A percentile compares a stretch with the other conserved stretches of the same genome.
Conservation (phyloP, 2,113 vertebrate species). For the Eptesicus fuscus region DNA sequence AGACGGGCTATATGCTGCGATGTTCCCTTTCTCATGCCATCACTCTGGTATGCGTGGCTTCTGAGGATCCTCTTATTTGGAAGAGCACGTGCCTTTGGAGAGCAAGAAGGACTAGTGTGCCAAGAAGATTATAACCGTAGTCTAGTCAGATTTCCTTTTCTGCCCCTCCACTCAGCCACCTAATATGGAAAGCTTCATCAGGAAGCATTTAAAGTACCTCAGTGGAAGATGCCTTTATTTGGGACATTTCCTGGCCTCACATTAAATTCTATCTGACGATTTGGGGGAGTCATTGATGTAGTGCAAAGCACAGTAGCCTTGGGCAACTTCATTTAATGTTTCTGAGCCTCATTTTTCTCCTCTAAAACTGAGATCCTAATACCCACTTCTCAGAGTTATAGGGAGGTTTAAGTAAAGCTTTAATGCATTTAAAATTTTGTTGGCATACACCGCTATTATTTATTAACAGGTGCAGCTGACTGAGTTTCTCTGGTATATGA, state of each 20-base stretch:
- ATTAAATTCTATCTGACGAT: not conserved
- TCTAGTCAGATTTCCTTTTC: not conserved
- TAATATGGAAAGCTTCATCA: too few relatives aligned
- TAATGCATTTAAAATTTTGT: not conserved
- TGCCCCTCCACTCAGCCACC: not conserved
- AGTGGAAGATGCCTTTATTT: not conserved
- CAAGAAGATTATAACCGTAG: not conserved
- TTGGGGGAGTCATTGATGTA: not conserved
- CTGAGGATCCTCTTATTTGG: not conserved
- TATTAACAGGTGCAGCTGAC: not conserved
- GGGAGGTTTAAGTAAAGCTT: not conserved
- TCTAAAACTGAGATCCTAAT: not conserved
- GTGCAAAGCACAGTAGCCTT: not conserved
- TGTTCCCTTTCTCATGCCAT: conserved; percentile 98
- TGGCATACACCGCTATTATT: not conserved
- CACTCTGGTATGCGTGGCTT: conserved; percentile 88
- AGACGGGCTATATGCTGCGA: conserved; percentile 97
- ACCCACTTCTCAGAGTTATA: not conserved
- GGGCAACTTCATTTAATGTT: not conserved
- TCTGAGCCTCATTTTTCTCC: not conserved
- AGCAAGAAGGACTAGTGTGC: not conserved
- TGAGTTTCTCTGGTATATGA: not conserved
- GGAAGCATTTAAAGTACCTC: not conserved
- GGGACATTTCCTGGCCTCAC: not conserved
- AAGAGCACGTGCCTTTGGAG: not conserved